Evolutionary conservation across 2,113 vertebrate genomes (phyloP).

Genomic region (Halichoeres trimaculatus): DNA sequence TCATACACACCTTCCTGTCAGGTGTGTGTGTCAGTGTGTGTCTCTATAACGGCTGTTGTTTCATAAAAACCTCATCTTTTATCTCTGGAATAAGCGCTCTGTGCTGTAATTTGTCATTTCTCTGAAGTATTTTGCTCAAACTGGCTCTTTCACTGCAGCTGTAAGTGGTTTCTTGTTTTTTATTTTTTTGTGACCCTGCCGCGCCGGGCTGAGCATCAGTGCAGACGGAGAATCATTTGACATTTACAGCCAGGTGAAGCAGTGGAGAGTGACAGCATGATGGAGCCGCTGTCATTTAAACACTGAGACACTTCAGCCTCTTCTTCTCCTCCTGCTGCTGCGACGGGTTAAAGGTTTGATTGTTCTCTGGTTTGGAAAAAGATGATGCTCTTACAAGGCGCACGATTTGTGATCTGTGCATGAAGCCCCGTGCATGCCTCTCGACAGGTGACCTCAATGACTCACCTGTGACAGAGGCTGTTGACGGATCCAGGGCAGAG

Average conservation of each 20-base stretch:
- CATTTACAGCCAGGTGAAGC: constrained; percentile 22
- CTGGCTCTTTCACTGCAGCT: background rate
- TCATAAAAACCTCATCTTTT: background rate
- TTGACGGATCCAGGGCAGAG: too few species aligned
- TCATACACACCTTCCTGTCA: constrained; percentile 6
- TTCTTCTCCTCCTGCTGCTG: background rate
- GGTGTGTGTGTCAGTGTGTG: background rate
- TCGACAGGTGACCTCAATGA: too few species aligned
- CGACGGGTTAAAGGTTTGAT: background rate
- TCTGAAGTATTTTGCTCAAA: too few species aligned
- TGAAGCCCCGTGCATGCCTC: too few species aligned
- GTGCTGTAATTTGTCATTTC: too few species aligned
- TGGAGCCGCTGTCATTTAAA: constrained; percentile 2
- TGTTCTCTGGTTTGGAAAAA: background rate
- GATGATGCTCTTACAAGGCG: too few species aligned
- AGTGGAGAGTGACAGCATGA: background rate
- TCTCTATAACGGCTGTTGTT: background rate
- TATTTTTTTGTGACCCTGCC: background rate
- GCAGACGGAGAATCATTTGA: constrained; percentile 21
- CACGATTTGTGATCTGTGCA: too few species aligned
- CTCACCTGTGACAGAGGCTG: too few species aligned
- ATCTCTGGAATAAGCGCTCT: too few species aligned
- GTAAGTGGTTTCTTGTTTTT: background rate
- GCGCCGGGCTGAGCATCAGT: background rate
- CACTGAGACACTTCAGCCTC: background rate